Base-by-base conservation (phyloP, 1,140 invertebrate genomes). In the Myzus persicae region DNA sequence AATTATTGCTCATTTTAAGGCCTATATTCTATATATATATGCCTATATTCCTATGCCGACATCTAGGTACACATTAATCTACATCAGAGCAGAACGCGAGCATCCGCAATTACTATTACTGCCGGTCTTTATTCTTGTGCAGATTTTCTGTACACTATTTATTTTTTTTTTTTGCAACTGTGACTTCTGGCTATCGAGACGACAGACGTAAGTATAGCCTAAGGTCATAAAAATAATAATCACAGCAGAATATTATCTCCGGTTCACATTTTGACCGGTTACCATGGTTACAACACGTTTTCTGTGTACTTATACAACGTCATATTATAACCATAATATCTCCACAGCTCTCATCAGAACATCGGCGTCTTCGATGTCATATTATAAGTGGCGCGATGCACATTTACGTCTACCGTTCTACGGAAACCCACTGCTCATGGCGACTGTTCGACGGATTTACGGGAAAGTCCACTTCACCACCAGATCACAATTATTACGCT, bases 221-320 rank as follows among this genome's bases (percentile, higher is more conserved):
- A 31, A 6, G 24, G 38, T 40, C 82, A 40, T 84, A 84, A 42
- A 84, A 51, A 51, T 51, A 40, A 84, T 84, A 84, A 40, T 84
- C 82, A 84, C 82, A 84, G 38, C 24, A 4, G 82, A 84, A 84
- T 84, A 84, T 40, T 40, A 84, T 84, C 22, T 84, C 24, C 82
- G 22, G 36, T 84, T 40, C 38, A 40, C 22, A 84, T 42, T 84
- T 84, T 40, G 81, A 40, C 40, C 38, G 22, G 82, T 84, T 84
- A 84, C 82, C 82, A 40, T 84, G 38, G 82, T 84, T 84, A 42
- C 82, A 40, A 42, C 82, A 84, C 82, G 82, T 84, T 84, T 40
- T 40, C 38, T 11, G 82, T 4, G 11, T 42, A 42, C 9, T 42
- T 42, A 22, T 40, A 8, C 40, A 84, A 84, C n/a, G 82, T 40